phyloP scores from a whole-genome alignment of 2,888 invertebrate species.

The Platynereis dumerilii region DNA sequence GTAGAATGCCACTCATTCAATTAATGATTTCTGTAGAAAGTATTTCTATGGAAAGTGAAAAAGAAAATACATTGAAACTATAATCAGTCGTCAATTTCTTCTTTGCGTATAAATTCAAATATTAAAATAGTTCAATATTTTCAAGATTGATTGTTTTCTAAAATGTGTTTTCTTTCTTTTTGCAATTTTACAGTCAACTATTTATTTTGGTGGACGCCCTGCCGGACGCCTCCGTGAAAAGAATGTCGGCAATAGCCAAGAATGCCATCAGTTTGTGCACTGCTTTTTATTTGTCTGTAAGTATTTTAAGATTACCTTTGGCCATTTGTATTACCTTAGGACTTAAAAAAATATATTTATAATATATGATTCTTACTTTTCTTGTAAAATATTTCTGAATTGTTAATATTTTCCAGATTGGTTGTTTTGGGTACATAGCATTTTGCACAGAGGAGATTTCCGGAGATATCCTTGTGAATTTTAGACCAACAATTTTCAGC shows the following conservation, averaged over 20 bases:
- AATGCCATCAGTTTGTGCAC: conserved; percentile 92
- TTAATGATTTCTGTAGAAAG: neutral
- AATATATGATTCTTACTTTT: conserved; percentile 82
- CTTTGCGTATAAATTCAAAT: too few relatives aligned
- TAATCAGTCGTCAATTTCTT: too few relatives aligned
- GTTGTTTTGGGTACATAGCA: conserved; percentile 91
- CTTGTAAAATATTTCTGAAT: conserved; percentile 48
- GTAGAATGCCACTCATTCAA: too few relatives aligned
- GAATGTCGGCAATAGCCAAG: conserved; percentile 86
- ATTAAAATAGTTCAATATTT: too few relatives aligned
- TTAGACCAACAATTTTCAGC: conserved; percentile 78
- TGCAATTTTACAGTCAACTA: conserved; percentile 57
- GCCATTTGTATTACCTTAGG: too few relatives aligned
- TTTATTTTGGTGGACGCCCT: conserved; percentile 88
- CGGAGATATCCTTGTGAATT: conserved; percentile 90
- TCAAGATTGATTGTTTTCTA: too few relatives aligned
- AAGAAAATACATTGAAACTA: too few relatives aligned
- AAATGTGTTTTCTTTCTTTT: neutral
- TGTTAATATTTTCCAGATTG: conserved; percentile 71
- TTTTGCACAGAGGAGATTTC: conserved; percentile 70
- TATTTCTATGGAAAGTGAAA: too few relatives aligned
- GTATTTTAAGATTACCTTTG: conserved; percentile 31
- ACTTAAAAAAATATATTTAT: too few relatives aligned
- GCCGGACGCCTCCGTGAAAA: conserved; percentile 84
- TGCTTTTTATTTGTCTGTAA: conserved; percentile 76